These are phyloP conservation scores for Chymomyza costata DNA, from an alignment of 1,140 invertebrate genomes.

Conservation along the genomic window DNA sequence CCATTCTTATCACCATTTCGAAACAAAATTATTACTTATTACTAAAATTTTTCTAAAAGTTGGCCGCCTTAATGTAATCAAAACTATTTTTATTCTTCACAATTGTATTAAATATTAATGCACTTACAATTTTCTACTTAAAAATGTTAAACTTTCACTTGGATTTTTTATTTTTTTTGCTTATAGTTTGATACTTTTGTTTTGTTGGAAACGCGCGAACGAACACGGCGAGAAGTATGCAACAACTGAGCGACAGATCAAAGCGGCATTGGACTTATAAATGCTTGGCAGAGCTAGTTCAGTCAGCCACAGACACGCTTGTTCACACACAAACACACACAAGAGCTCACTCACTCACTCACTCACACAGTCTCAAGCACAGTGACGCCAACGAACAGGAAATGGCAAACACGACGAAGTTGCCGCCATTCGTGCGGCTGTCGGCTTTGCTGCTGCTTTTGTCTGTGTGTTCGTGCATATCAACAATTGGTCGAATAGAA, in stretches of 20 bases:
- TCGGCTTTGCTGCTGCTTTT: slow-evolving; percentile 12
- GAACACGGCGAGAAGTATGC: slow-evolving; percentile 61
- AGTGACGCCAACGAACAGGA: slow-evolving; percentile 13
- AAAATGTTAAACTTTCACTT: too few species aligned
- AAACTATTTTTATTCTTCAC: too few species aligned
- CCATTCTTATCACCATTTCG: too few species aligned
- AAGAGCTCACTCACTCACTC: slow-evolving; percentile 1
- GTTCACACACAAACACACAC: slow-evolving; percentile 14
- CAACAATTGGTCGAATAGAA: slow-evolving; percentile 72
- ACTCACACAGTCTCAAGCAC: too few species aligned
- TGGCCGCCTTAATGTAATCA: too few species aligned
- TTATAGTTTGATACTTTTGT: neutral
- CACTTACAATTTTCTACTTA: too few species aligned
- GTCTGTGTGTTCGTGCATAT: slow-evolving; percentile 51
- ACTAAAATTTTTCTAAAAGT: too few species aligned
- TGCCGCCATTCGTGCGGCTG: slow-evolving; percentile 20
- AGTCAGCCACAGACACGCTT: slow-evolving; percentile 18
- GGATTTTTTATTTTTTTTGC: slow-evolving; percentile 5
- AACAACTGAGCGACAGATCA: slow-evolving; percentile 69
- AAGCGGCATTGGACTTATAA: slow-evolving; percentile 54
- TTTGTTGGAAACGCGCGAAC: slow-evolving; percentile 25
- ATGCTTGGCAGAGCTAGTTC: slow-evolving; percentile 22
- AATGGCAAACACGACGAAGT: slow-evolving; percentile 37
- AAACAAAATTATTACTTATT: too few species aligned
- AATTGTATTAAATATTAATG: too few species aligned